These are phyloP conservation scores for Bombylius major DNA, from an alignment of 2,888 invertebrate species.

Conservation along the genomic window DNA sequence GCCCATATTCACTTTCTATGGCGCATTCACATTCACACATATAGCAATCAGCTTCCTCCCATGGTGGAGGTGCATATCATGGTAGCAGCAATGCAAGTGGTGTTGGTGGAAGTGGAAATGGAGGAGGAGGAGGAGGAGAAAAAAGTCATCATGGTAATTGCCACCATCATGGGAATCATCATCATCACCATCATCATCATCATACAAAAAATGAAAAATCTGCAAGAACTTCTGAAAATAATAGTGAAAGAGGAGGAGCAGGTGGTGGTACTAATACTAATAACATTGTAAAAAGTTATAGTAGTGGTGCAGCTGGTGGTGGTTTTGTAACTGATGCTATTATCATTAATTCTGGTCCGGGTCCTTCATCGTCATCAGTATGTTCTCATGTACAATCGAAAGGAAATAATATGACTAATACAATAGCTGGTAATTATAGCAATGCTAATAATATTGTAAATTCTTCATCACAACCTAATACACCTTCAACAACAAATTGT, in stretches of 20 bases:
- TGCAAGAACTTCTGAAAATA: constrained; percentile 12
- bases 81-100: constrained; percentile 14
- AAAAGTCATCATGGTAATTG: constrained; percentile 11
- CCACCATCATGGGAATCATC: neutral
- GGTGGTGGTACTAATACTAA: constrained; percentile 12
- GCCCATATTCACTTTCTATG: constrained; percentile 34
- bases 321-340: no score
- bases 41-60: constrained; percentile 34
- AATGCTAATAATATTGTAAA: neutral
- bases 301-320: no score
- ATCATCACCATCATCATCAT: neutral
- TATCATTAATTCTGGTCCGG: no score
- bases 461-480: constrained; percentile 1
- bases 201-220: neutral
- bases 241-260: constrained; percentile 1
- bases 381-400: no score
- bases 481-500: constrained; percentile 7
- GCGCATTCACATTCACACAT: constrained; percentile 36
- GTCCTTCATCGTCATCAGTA: no score
- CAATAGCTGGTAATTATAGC: neutral
- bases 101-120: neutral
- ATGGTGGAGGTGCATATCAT: constrained; percentile 17
- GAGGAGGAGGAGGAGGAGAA: neutral
- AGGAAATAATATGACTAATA: neutral
- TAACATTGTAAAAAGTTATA: constrained; percentile 7